Base-by-base conservation (phyloP, 1,140 invertebrate genomes). In the Thaumatotibia leucotreta region DNA sequence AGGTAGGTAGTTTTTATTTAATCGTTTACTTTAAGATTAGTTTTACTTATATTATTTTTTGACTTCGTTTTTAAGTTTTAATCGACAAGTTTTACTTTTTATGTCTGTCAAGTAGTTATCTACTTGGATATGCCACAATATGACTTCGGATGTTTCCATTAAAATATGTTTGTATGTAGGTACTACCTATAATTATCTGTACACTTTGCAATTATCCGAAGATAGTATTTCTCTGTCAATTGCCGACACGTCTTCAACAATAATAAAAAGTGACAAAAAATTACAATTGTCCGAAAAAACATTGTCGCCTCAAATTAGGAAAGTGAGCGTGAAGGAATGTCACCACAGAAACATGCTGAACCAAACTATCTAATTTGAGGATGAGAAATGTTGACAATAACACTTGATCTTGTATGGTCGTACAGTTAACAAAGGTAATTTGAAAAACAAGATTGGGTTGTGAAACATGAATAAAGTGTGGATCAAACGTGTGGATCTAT, bases 301-400 rank as follows among this genome's bases (percentile, higher is more conserved):
- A 58, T 24, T 45, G 62, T 58, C 50, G 58, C 66, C 50, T 23
- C 31, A 49, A 58, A 63, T 67, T 63, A 67, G 24, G 63, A 67
- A 63, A 58, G 50, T 61, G 67, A 64, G 67, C 67, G 67, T 68
- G 67, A 64, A 68, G 66, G 67, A 68, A 68, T 68, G 67, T 54
- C 61, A 29, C 52, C 52, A 58, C 52, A 58, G 29, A 27, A 24
- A 24, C 29, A 58, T 58, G 52, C 14, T 58, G 29, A 58, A 58
- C 52, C 52, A 14, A 58, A 20, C 23, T 58, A 58, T 27, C 52
- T 58, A 58, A 58, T 58, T 58, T 54, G 50, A 29, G 24, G 52
- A 58, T 58, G 52, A 58, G 24, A 58, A 24, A 58, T 58, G 23
- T 58, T 6, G 52, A 27, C 52, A n/a, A 58, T 58, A 58, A 58